Evolutionary conservation across 2,888 invertebrate genomes (phyloP).

Genomic region (Mycalesis mineus): DNA sequence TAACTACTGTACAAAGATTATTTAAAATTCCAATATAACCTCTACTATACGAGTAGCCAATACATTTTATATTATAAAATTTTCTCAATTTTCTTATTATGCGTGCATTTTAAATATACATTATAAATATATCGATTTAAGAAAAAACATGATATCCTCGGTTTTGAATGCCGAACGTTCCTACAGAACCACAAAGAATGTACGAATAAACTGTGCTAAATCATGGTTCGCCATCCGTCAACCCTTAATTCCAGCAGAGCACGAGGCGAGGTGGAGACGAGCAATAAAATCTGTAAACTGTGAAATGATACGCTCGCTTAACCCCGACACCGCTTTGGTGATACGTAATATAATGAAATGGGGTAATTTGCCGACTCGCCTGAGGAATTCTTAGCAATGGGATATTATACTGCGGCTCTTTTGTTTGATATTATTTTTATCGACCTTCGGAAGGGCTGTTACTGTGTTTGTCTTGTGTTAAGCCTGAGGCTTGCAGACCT

Average conservation of each 20-base stretch:
- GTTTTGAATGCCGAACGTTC: no score
- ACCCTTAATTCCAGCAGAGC: slow-evolving; percentile 37
- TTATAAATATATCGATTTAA: no score
- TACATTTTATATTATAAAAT: no score
- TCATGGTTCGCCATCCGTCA: slow-evolving; percentile 7
- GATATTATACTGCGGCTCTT: slow-evolving; percentile 3
- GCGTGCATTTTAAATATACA: no score
- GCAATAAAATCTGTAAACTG: slow-evolving; percentile 75
- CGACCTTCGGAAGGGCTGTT: neutral
- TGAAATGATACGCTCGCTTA: slow-evolving; percentile 72
- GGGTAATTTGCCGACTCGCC: slow-evolving; percentile 18
- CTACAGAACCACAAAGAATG: no score
- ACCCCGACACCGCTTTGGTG: slow-evolving; percentile 53
- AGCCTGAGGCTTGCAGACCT: no score
- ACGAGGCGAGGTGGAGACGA: slow-evolving; percentile 60
- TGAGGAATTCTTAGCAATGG: slow-evolving; percentile 5
- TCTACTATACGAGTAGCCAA: no score
- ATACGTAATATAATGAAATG: slow-evolving; percentile 58
- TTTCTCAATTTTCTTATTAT: no score
- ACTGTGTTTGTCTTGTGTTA: no score
- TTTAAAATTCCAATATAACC: no score
- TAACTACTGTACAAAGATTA: no score
- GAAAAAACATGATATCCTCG: no score
- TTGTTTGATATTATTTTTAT: neutral
- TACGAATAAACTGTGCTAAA: neutral